Evolutionary conservation across 2,888 invertebrate species (phyloP).

Genomic region (Scaptomyza polygonia): DNA sequence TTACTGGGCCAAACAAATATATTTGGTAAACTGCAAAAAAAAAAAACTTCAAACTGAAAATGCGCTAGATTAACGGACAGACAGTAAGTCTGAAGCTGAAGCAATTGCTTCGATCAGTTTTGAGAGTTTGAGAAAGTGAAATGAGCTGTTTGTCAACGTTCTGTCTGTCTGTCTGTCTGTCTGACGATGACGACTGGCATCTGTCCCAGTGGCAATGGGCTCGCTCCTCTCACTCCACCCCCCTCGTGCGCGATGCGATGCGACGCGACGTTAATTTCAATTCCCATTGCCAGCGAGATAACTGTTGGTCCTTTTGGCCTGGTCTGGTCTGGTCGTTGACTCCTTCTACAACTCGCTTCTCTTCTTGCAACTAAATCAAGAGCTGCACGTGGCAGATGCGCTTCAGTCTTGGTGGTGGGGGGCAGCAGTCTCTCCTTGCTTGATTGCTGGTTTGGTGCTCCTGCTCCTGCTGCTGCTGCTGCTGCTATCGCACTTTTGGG

Average conservation of each 20-base stretch:
- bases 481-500: constrained; percentile 61
- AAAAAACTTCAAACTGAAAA: neutral
- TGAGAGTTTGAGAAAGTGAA: constrained; percentile 65
- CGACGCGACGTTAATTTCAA: constrained; percentile 70
- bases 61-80: constrained; percentile 16
- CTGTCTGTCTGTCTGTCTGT: neutral
- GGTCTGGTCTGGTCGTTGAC: constrained; percentile 61
- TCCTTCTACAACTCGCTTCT: constrained; percentile 17
- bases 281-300: constrained; percentile 51
- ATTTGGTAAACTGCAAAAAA: too few species aligned
- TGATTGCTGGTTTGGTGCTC: constrained; percentile 26
- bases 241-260: neutral
- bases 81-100: constrained; percentile 8
- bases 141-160: constrained; percentile 61
- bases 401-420: constrained; percentile 41
- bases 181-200: constrained; percentile 47
- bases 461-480: constrained; percentile 39
- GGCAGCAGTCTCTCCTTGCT: constrained; percentile 33
- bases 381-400: constrained; percentile 74
- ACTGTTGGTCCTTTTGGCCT: constrained; percentile 30
- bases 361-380: constrained; percentile 65
- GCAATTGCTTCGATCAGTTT: constrained; percentile 40
- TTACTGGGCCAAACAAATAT: constrained; percentile 42
- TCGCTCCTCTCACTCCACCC: neutral
- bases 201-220: constrained; percentile 26